Percentiles rank a stretch among this genome's conserved stretches.
These are phyloP conservation scores for Alethe castanea DNA, from an alignment of 2,113 vertebrate species.

Conservation along the genomic window DNA sequence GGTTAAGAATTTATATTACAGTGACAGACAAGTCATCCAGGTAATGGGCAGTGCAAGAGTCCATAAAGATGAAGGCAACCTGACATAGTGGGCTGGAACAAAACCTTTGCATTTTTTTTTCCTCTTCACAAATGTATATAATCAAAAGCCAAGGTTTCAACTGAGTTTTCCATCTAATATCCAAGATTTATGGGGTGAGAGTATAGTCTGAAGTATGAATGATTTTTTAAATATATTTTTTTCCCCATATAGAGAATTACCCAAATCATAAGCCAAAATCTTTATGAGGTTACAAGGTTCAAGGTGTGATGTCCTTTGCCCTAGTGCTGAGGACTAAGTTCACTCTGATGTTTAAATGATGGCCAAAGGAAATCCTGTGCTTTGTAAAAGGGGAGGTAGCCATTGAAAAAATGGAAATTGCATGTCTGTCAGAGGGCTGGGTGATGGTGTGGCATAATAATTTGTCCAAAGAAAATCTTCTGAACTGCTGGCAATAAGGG, in stretches of 20 bases:
- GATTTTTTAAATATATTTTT: not conserved
- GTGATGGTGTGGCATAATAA: not conserved
- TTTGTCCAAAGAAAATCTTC: not conserved
- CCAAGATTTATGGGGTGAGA: not conserved
- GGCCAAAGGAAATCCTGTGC: not conserved
- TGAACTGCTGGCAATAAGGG: not conserved
- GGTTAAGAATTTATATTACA: not conserved
- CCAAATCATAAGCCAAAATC: not conserved
- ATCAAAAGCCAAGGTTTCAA: not conserved
- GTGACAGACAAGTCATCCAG: not conserved
- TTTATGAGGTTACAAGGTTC: not conserved
- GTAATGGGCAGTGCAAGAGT: not conserved
- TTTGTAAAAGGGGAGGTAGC: not conserved
- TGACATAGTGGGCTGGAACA: not conserved
- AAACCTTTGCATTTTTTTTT: not conserved
- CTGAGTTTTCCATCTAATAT: not conserved
- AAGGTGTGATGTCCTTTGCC: not conserved
- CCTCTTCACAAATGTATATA: not conserved
- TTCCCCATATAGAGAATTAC: not conserved
- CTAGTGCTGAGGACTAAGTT: not conserved
- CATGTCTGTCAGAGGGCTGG: not conserved
- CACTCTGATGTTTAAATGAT: not conserved
- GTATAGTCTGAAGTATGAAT: not conserved
- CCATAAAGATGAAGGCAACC: not conserved
- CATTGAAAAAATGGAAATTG: not conserved